phyloP scores from a whole-genome alignment of 2,113 vertebrate genomes.

The Saimiri boliviensis region DNA sequence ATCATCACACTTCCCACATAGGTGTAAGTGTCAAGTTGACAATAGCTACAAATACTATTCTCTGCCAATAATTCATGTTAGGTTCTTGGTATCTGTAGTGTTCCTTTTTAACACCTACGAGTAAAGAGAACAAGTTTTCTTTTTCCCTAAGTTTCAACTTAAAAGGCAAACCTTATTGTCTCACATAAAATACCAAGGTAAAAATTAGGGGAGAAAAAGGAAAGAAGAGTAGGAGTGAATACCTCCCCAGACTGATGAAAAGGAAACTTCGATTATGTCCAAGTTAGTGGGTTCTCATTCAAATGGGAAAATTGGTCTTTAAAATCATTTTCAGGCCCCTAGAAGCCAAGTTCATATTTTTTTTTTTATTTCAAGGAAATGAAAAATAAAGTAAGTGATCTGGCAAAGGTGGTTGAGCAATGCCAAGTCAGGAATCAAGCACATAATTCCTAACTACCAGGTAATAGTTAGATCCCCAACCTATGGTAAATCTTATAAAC shows the following conservation, averaged over 20 bases:
- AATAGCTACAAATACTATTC: not conserved
- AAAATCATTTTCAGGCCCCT: not conserved
- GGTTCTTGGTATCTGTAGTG: not conserved
- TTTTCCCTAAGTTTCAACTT: not conserved
- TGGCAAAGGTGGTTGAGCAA: not conserved
- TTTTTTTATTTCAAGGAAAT: not conserved
- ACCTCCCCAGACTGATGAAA: not conserved
- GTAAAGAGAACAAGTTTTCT: not conserved
- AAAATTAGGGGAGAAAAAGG: not conserved
- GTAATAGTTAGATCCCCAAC: not conserved
- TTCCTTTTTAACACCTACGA: not conserved
- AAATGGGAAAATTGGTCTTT: not conserved
- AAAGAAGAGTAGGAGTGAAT: not conserved
- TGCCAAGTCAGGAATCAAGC: not conserved
- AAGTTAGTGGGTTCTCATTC: not conserved
- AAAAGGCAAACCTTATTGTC: not conserved
- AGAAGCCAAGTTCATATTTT: not conserved
- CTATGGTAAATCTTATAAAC: not conserved
- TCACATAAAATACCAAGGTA: not conserved
- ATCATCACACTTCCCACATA: not conserved
- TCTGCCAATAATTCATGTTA: not conserved
- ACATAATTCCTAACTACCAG: not conserved
- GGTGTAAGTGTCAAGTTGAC: not conserved
- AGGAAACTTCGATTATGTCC: not conserved
- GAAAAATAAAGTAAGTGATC: not conserved